Evolutionary conservation across 2,888 invertebrate species (phyloP).

Genomic region (Orthonychiurus folsomi): DNA sequence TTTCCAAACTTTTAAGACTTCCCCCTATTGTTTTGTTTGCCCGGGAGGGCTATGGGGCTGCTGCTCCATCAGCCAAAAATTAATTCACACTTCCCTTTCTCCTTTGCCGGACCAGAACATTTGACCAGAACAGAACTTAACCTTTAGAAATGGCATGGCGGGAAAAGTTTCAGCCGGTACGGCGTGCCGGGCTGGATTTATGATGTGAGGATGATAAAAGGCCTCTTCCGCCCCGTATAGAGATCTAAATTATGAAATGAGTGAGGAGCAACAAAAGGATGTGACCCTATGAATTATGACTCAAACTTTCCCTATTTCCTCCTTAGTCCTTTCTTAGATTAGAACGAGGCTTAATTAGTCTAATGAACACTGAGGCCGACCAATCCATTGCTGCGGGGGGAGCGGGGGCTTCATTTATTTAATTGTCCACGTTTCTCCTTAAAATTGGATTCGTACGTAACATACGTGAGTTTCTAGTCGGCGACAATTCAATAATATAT

Average conservation of each 20-base stretch:
- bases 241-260: slow-evolving; percentile 1
- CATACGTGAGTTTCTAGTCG: no score
- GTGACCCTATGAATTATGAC: neutral
- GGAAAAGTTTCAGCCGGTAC: neutral
- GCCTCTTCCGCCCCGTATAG: neutral
- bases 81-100: neutral
- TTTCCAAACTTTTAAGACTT: no score
- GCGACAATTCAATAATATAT: no score
- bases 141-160: neutral
- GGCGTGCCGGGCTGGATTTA: neutral
- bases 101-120: no score
- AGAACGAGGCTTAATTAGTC: neutral
- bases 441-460: no score
- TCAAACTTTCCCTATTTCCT: neutral
- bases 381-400: no score
- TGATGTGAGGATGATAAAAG: neutral
- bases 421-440: no score
- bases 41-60: no score
- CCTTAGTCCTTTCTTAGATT: neutral
- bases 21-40: no score
- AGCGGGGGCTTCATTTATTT: no score
- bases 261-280: neutral
- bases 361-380: neutral
- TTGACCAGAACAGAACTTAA: neutral
- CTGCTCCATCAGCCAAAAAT: neutral